Percentiles rank a stretch among this genome's conserved stretches.
phyloP scores from a whole-genome alignment of 2,113 vertebrate species.

The Malurus cyaneus region DNA sequence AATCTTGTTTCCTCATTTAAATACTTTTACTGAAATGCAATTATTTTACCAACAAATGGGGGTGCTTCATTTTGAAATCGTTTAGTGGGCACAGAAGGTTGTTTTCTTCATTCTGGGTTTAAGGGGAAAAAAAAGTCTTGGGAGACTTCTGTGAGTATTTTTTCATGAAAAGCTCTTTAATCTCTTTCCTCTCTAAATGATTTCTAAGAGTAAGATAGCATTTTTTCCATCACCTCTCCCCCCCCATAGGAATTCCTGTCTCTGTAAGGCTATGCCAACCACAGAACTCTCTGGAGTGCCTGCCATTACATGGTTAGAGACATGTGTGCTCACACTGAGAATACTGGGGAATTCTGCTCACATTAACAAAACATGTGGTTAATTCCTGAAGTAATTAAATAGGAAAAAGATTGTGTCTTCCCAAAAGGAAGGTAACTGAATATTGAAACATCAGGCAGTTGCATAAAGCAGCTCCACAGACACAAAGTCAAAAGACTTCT shows the following conservation, averaged over 20 bases:
- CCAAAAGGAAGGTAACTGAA: conserved; percentile 33
- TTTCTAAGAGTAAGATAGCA: not conserved
- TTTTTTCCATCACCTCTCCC: not conserved
- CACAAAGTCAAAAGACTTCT: not conserved
- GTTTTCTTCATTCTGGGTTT: not conserved
- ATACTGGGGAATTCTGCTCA: not conserved
- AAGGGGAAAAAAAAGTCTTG: not conserved
- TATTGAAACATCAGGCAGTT: not conserved
- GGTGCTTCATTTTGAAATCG: not conserved
- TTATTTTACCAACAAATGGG: not conserved
- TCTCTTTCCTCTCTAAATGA: not conserved
- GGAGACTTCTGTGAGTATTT: not conserved
- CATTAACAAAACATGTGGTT: not conserved
- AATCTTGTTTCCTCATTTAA: not conserved
- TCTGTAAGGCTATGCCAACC: not conserved
- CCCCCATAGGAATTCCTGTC: not conserved
- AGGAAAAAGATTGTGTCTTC: not conserved
- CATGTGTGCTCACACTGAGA: not conserved
- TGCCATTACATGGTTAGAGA: not conserved
- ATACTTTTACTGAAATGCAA: not conserved
- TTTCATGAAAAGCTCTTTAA: not conserved
- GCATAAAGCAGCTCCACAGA: not conserved
- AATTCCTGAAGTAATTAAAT: conserved; percentile 29
- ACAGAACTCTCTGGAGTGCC: not conserved
- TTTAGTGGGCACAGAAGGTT: not conserved